These are phyloP conservation scores for Diacarnus erythraeanus DNA, from an alignment of 37 sponge, comb jelly and placozoan species.

Conservation along the genomic window DNA sequence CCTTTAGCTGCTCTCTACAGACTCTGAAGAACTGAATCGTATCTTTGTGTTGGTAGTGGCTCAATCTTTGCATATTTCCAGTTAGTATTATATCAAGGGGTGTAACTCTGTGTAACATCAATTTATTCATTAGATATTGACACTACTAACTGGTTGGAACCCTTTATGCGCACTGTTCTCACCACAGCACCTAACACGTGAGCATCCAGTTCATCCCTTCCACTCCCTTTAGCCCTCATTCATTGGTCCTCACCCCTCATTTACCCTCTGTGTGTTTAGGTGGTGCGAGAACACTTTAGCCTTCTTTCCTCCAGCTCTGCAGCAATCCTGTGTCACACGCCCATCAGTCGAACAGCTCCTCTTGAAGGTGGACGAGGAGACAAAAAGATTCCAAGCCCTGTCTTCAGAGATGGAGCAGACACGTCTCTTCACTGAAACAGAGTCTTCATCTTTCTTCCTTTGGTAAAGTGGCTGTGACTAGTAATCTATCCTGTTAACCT, in stretches of 20 bases:
- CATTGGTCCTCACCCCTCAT: background rate
- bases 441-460: slow-evolving; percentile 53
- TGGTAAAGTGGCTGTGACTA: slow-evolving; percentile 53
- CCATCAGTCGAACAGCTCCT: slow-evolving; percentile 23
- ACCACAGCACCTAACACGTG: slow-evolving; percentile 59
- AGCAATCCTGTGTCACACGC: slow-evolving; percentile 25
- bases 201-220: slow-evolving; percentile 6
- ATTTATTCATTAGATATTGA: slow-evolving; percentile 33
- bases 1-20: slow-evolving; percentile 57
- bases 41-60: slow-evolving; percentile 74
- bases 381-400: slow-evolving; percentile 3
- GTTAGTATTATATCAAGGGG: slow-evolving; percentile 18
- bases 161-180: slow-evolving; percentile 49
- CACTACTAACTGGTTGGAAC: slow-evolving; percentile 70
- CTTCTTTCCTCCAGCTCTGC: slow-evolving; percentile 52
- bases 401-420: slow-evolving; percentile 44
- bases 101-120: background rate
- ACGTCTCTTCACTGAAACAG: slow-evolving; percentile 55
- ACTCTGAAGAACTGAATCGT: slow-evolving; percentile 85
- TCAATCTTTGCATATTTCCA: slow-evolving; percentile 70
- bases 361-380: slow-evolving; percentile 68
- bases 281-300: slow-evolving; percentile 54
- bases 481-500: background rate
- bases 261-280: slow-evolving; percentile 11
- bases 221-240: background rate